Conservation (phyloP, 2,797 vertebrate species). For the Scarus forsteni region DNA sequence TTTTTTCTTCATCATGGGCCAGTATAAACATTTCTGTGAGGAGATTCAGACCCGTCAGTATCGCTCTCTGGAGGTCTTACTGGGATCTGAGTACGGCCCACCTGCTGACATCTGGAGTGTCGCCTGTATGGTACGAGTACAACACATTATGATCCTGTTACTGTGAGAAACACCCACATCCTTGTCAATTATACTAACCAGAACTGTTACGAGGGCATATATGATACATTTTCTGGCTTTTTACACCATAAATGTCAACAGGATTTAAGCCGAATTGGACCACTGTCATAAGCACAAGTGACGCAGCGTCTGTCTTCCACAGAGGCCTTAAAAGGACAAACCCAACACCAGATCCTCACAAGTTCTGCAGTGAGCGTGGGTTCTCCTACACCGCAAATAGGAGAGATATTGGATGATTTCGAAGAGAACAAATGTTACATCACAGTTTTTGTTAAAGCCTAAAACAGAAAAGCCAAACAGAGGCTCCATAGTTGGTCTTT, state of each 20-base stretch:
- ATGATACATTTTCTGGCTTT: too few relatives aligned
- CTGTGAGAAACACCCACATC: not conserved
- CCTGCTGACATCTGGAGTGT: constrained; percentile 92
- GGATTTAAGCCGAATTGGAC: too few relatives aligned
- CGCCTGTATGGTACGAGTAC: constrained; percentile 87
- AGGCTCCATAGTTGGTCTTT: not conserved
- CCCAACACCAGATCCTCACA: not conserved
- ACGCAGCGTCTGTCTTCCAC: not conserved
- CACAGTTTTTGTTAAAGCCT: not conserved
- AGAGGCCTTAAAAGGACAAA: not conserved
- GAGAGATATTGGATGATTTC: not conserved
- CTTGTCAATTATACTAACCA: too few relatives aligned
- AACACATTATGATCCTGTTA: not conserved
- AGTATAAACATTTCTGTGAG: constrained; percentile 92
- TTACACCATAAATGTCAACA: too few relatives aligned
- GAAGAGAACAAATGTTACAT: not conserved
- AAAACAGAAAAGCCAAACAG: not conserved
- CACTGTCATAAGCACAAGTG: not conserved
- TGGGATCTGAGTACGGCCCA: constrained; percentile 88
- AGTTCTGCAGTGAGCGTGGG: not conserved
- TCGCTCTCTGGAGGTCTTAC: constrained; percentile 89
- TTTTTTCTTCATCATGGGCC: constrained; percentile 7
- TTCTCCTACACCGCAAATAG: not conserved
- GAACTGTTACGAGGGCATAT: too few relatives aligned
- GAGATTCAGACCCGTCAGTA: constrained; percentile 93